A percentile compares a stretch with the other conserved stretches of the same genome.
phyloP scores from a whole-genome alignment of 2,888 invertebrate genomes.

The Apeira syringaria region DNA sequence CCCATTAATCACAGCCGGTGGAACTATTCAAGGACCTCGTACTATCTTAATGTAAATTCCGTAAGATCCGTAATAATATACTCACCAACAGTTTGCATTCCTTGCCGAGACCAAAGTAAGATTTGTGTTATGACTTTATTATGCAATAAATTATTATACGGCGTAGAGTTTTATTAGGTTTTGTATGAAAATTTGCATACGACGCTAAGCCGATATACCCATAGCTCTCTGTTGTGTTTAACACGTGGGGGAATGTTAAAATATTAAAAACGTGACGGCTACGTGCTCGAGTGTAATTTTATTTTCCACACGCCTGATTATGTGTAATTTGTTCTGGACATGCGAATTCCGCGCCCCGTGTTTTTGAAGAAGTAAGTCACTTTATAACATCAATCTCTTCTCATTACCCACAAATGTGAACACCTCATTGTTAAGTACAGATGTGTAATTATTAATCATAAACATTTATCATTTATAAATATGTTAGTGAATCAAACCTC shows the following conservation, averaged over 20 bases:
- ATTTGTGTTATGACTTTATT: slow-evolving; percentile 36
- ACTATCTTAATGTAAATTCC: slow-evolving; percentile 39
- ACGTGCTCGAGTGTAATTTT: slow-evolving; percentile 9
- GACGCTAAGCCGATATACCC: slow-evolving; percentile 22
- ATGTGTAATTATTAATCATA: too few relatives aligned
- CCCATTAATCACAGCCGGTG: slow-evolving; percentile 30
- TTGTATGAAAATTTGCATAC: slow-evolving; percentile 34
- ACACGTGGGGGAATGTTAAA: slow-evolving; percentile 10
- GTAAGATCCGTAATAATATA: slow-evolving; percentile 35
- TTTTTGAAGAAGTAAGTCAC: too few relatives aligned
- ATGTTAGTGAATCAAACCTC: too few relatives aligned
- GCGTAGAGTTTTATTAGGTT: slow-evolving; percentile 28
- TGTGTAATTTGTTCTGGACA: slow-evolving; percentile 6
- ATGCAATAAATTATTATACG: slow-evolving; percentile 30
- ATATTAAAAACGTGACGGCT: slow-evolving; percentile 15
- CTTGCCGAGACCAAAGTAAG: slow-evolving; percentile 27
- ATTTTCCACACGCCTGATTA: slow-evolving; percentile 5
- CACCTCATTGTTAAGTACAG: too few relatives aligned
- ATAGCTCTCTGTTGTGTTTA: slow-evolving; percentile 17
- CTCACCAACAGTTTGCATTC: slow-evolving; percentile 27
- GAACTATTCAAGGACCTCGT: slow-evolving; percentile 34
- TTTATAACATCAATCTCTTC: too few relatives aligned
- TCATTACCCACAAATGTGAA: too few relatives aligned
- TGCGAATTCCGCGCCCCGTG: slow-evolving; percentile 1
- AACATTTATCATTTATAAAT: too few relatives aligned